These are phyloP conservation scores for Portunus trituberculatus DNA, from an alignment of 1,140 invertebrate species.

Conservation along the genomic window DNA sequence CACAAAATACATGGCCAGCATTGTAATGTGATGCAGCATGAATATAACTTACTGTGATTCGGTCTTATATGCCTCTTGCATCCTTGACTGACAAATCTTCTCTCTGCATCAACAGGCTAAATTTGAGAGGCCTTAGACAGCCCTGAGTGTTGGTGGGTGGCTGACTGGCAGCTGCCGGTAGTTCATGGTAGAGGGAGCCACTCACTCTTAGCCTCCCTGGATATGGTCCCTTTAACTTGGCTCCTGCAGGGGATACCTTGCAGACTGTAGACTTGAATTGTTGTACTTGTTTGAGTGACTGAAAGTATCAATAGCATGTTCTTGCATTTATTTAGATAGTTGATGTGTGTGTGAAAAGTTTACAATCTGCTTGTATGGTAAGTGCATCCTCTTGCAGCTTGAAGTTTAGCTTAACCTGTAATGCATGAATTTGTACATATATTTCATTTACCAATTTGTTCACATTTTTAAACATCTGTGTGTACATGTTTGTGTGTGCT, in stretches of 20 bases:
- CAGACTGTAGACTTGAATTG: not conserved
- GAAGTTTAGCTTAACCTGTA: not conserved
- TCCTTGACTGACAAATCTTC: not conserved
- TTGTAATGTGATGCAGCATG: not conserved
- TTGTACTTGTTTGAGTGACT: not conserved
- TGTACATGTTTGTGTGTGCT: not conserved
- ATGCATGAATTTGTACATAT: not conserved
- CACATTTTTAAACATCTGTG: not conserved
- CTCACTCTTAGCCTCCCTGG: not conserved
- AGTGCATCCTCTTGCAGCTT: not conserved
- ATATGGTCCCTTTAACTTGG: not conserved
- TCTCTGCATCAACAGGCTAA: not conserved
- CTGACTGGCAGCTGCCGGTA: not conserved
- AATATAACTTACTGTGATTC: not conserved
- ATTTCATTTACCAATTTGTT: not conserved
- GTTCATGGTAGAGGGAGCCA: constrained; percentile 8
- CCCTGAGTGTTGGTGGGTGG: not conserved
- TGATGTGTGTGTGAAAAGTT: not conserved
- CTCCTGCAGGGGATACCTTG: not conserved
- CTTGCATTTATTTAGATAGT: not conserved
- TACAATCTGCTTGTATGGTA: not conserved
- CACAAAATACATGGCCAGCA: not conserved
- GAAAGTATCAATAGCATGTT: not conserved
- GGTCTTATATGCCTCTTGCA: not conserved
- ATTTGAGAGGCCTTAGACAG: not conserved